These are phyloP conservation scores for Dallia pectoralis DNA, from an alignment of 2,797 vertebrate genomes.

Conservation along the genomic window DNA sequence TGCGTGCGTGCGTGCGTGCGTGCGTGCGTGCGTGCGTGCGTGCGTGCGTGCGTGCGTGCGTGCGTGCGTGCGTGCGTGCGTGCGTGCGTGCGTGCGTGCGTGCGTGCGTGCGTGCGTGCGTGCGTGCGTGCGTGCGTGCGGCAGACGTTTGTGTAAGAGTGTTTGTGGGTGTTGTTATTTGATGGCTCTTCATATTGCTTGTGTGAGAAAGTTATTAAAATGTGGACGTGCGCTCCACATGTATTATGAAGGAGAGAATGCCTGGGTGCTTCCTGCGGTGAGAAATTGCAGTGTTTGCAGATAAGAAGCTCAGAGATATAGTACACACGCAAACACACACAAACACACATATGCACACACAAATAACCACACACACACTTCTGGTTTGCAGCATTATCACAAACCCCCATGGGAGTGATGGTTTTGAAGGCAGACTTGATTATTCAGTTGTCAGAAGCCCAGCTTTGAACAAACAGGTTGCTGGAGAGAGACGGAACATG, in stretches of 20 bases:
- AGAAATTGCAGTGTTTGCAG: slow-evolving; percentile 50
- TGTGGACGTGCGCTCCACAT: slow-evolving; percentile 38
- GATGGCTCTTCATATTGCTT: slow-evolving; percentile 17
- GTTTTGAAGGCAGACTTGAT: slow-evolving; percentile 51
- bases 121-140: slow-evolving; percentile 1
- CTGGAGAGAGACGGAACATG: slow-evolving; percentile 20
- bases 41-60: background rate
- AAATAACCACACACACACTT: slow-evolving; percentile 21
- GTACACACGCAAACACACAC: slow-evolving; percentile 29
- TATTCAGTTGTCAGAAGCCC: slow-evolving; percentile 35
- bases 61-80: slow-evolving; percentile 15
- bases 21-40: slow-evolving; percentile 15
- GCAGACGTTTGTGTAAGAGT: background rate
- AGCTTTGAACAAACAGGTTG: slow-evolving; percentile 21
- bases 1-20: background rate
- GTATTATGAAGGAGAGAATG: slow-evolving; percentile 44
- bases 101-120: slow-evolving; percentile 12
- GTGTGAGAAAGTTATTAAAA: slow-evolving; percentile 44
- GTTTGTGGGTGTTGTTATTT: background rate
- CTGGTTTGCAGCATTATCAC: slow-evolving; percentile 26
- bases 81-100: background rate
- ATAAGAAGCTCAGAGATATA: slow-evolving; percentile 53
- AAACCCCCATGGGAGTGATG: slow-evolving; percentile 22
- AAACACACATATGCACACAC: slow-evolving; percentile 24
- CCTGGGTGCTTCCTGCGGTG: slow-evolving; percentile 41